Conservation (phyloP, 2,797 vertebrate species). For the Acridotheres tristis region DNA sequence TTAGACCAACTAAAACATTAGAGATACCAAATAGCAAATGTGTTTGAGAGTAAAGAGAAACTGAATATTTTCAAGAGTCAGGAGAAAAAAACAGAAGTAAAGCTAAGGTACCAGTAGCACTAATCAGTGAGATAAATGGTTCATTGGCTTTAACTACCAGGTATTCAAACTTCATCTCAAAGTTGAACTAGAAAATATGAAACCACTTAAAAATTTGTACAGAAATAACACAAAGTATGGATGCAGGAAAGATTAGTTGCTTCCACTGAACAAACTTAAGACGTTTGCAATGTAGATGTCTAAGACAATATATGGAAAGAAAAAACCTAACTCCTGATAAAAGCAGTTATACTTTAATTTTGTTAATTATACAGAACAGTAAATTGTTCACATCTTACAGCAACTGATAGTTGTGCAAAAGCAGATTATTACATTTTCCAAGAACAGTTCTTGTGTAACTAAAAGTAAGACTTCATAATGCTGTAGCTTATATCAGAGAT, state of each 20-base stretch:
- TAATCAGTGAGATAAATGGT: not conserved
- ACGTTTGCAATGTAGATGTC: not conserved
- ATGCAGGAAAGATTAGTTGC: not conserved
- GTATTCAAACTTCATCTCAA: slow-evolving; percentile 14
- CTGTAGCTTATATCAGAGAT: not conserved
- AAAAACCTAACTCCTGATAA: not conserved
- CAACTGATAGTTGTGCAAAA: not conserved
- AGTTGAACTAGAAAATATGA: not conserved
- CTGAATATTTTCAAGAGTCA: not conserved
- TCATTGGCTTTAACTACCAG: slow-evolving; percentile 35
- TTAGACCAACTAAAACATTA: not conserved
- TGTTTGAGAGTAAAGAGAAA: not conserved
- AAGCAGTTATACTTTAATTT: not conserved
- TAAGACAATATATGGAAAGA: not conserved
- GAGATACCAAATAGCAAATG: not conserved
- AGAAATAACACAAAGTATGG: not conserved
- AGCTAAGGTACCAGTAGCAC: not conserved
- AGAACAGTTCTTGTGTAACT: not conserved
- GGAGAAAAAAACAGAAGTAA: not conserved
- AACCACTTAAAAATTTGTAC: not conserved
- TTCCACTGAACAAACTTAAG: not conserved
- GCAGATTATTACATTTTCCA: not conserved
- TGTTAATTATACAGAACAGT: not conserved
- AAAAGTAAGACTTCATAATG: not conserved
- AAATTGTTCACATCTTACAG: not conserved